Evolutionary conservation across 53 echinoderm and acorn worm species (phyloP), one percentile per base, ranked within the genome.

Genomic region (Hippasteria phrygiana): DNA sequence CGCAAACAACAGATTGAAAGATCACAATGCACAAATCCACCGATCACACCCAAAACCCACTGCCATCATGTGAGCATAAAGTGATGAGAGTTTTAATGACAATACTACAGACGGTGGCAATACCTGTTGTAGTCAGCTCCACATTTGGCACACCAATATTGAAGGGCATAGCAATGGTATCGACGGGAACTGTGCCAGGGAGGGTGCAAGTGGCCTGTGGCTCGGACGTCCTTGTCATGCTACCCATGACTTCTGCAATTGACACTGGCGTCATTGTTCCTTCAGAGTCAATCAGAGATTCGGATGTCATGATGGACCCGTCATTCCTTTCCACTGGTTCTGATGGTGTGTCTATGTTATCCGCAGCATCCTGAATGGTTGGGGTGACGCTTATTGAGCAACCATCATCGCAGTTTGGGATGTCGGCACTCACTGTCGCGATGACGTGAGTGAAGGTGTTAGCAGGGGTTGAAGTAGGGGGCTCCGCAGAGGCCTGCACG

Each of bases 131-230:
- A 41, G 91, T 91, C 1, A 91, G 77, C 46, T 94, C 94, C 43
- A 94, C 91, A 88, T 94, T 94, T 20, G 94, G 94, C 31, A 94
- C 94, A 59, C 88, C 91, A 24, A 94, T 93, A 56, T 86, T 93
- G 75, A 93, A 71, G 3, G 85, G 85, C 38, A 85, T 50, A 14
- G 90, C 73, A 6, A 81, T 72, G 18, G 81, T 45, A 29, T 89
- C 89, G 1, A 82, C 82, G 1, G 81, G 73, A 32, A 82, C 81
- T 2, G 72, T 32, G 42, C 73, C 82, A 4, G 89, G 37, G 2
- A 89, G 71, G 27, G 89, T 53, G 35, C 78, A 66, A n/a, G 53
- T 55, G 2, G 34, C 67, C 45, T 85, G 69, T 0, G 70, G 34
- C 38, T 69, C 85, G 1, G 85, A 35, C 1, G 85, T 67, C 31